These are phyloP conservation scores for Diachasma alloeum DNA, from an alignment of 1,140 invertebrate species.

Conservation along the genomic window DNA sequence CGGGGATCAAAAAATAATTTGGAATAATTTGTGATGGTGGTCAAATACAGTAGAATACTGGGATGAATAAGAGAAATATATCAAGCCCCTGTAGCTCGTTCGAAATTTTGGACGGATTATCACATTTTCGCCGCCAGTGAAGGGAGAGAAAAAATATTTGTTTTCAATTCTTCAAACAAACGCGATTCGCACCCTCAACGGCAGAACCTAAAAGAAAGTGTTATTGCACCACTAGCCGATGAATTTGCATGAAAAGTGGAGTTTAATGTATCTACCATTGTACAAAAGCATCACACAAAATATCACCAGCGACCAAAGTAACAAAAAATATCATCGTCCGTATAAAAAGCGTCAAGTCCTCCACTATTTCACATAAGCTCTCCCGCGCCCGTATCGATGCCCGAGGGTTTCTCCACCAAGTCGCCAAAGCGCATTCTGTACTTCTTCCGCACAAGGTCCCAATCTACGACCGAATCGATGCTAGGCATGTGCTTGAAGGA, in stretches of 20 bases:
- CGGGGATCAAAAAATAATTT: too few relatives aligned
- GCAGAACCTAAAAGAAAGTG: too few relatives aligned
- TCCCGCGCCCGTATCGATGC: neutral
- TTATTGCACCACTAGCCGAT: too few relatives aligned
- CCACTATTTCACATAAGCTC: neutral
- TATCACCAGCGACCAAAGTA: neutral
- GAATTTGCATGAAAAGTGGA: neutral
- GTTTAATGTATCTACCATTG: neutral
- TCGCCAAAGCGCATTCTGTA: conserved; percentile 81
- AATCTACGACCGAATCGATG: conserved; percentile 89
- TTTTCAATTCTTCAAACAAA: too few relatives aligned
- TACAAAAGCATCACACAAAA: conserved; percentile 12
- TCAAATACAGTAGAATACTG: too few relatives aligned
- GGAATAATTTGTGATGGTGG: too few relatives aligned
- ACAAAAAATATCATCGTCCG: neutral
- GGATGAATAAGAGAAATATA: neutral
- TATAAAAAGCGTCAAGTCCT: neutral
- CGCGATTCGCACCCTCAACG: too few relatives aligned
- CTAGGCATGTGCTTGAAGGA: conserved; percentile 74
- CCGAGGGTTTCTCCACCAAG: conserved; percentile 68
- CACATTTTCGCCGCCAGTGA: too few relatives aligned
- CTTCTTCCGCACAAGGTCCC: conserved; percentile 86
- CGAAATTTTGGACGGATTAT: too few relatives aligned
- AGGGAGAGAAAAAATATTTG: too few relatives aligned
- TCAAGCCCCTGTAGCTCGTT: too few relatives aligned